phyloP scores from a whole-genome alignment of 92 coral and sea anemone species.

The Epizoanthus ramosus region DNA sequence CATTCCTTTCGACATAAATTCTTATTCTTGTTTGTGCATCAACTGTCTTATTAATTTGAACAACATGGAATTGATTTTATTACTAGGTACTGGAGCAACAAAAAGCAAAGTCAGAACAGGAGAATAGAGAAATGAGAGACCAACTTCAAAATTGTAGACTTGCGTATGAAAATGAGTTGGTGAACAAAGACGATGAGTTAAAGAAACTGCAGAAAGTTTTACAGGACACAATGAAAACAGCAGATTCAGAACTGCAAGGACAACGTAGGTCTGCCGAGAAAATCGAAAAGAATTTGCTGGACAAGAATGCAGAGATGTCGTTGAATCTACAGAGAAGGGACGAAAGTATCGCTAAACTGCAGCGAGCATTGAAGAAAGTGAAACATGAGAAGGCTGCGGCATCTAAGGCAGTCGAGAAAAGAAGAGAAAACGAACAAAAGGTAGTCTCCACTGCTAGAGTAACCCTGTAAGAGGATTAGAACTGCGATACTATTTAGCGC shows the following conservation, averaged over 20 bases:
- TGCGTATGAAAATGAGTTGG: not conserved
- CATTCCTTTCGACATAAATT: too few relatives aligned
- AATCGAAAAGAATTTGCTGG: not conserved
- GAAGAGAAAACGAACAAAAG: not conserved
- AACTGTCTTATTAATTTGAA: too few relatives aligned
- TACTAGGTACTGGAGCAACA: slow-evolving; percentile 5
- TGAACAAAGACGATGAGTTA: slow-evolving; percentile 3
- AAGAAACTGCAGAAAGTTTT: slow-evolving; percentile 10
- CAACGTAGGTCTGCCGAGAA: not conserved
- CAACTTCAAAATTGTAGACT: not conserved
- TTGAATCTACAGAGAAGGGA: not conserved
- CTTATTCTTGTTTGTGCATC: too few relatives aligned
- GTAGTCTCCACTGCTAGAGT: too few relatives aligned
- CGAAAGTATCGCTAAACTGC: not conserved
- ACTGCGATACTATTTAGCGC: too few relatives aligned
- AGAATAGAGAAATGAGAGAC: not conserved
- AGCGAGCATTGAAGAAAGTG: not conserved
- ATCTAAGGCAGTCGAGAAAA: not conserved
- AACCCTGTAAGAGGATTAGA: not conserved
- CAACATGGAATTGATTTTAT: not conserved
- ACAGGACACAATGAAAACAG: not conserved
- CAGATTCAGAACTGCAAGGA: not conserved
- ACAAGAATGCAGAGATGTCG: not conserved
- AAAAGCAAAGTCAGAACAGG: not conserved
- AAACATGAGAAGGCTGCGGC: slow-evolving; percentile 7